Base-by-base conservation (phyloP, 2,888 invertebrate genomes). In the Acrobeloides nanus region DNA sequence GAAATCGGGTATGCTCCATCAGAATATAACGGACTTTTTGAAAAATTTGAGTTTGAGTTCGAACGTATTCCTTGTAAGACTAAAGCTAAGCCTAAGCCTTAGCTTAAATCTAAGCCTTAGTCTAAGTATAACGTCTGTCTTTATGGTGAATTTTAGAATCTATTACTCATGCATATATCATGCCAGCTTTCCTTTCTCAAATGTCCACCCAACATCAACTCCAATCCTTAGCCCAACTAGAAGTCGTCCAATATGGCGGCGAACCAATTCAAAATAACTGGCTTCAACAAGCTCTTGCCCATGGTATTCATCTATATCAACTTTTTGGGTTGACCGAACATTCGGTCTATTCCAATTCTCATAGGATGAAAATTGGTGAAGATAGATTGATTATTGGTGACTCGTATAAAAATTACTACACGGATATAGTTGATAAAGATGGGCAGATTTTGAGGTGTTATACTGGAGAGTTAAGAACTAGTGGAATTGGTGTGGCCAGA, bases 261-360 rank as follows among this genome's bases (percentile, higher is more conserved):
- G 66, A 66, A 46, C 15, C 48, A 12, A 39, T 63, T 1, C 38
- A 35, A 1, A 37, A 33, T 4, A 31, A 41, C 6, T 52, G 47
- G 5, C 20, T 40, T 37, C n/a, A 43, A 24, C 12, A 24, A 42
- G 38, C 34, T 12, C 4, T 38, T n/a, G 8, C 29, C 21, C n/a
- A 8, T 20, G 31, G 21, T 12, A 10, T 35, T 44, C 15, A 23
- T 3, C n/a, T 58, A 8, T 57, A 23, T n/a, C 60, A 66, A 40
- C 61, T 66, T 25, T 66, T 53, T 38, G 66, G 66, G 6, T 46
- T 64, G 15, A 64, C 67, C 1, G 67, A 67, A 37, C 66, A 65
- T 38, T 53, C 64, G 8, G 59, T 67, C 23, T 67, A 65, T 47
- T 55, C 67, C 2, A 45, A 56, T 15, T 45, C 44, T 10, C 37